Evolutionary conservation across 2,797 vertebrate genomes (phyloP).

Genomic region (Melanotaenia nigrans): DNA sequence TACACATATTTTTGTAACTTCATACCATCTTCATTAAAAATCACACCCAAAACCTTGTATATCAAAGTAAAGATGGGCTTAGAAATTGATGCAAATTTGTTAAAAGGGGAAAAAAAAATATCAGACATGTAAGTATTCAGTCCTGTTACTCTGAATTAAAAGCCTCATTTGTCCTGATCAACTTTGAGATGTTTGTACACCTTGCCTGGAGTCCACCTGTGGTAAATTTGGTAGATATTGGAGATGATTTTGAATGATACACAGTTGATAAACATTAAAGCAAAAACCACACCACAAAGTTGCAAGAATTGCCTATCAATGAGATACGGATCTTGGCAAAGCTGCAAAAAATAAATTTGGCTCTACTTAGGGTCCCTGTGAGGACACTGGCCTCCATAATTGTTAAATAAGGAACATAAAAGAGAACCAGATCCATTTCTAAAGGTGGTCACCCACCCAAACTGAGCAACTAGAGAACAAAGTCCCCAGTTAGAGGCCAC

Average conservation of each 20-base stretch:
- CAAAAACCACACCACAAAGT: neutral
- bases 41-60: neutral
- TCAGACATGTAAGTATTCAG: neutral
- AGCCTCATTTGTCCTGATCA: neutral
- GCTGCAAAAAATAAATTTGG: neutral
- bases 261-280: neutral
- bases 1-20: neutral
- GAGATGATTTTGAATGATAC: neutral
- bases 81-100: neutral
- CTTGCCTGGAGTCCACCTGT: neutral
- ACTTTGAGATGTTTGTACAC: neutral
- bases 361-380: neutral
- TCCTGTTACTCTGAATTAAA: neutral
- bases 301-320: neutral
- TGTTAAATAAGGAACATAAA: neutral
- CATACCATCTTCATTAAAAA: neutral
- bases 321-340: neutral
- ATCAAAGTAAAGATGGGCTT: neutral
- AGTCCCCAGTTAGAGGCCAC: neutral
- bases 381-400: neutral
- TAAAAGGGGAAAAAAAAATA: neutral
- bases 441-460: neutral
- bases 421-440: neutral
- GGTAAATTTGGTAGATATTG: neutral
- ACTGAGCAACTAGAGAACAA: neutral